phyloP scores from a whole-genome alignment of 2,797 vertebrate genomes.

The Pogoniulus pusillus region DNA sequence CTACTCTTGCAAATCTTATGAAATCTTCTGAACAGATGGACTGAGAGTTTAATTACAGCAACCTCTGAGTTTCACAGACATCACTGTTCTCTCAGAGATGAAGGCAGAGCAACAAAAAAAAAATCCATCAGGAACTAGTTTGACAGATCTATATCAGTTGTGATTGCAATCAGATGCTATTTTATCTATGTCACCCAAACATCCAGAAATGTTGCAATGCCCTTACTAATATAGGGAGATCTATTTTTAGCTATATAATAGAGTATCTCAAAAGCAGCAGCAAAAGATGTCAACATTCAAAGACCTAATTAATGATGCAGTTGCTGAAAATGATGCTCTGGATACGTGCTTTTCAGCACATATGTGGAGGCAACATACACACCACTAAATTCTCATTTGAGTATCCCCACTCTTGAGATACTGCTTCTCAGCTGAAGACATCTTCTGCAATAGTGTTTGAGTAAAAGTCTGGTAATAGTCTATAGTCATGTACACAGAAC shows the following conservation, averaged over 20 bases:
- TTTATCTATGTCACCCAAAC: constrained; percentile 29
- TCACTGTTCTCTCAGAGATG: constrained; percentile 42
- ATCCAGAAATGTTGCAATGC: neutral
- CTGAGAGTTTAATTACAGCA: constrained; percentile 71
- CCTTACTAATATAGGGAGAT: neutral
- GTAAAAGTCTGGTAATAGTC: neutral
- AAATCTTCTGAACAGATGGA: constrained; percentile 70
- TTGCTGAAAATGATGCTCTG: neutral
- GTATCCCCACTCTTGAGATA: neutral
- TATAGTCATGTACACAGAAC: neutral
- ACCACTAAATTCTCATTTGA: neutral
- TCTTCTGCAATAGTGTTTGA: neutral
- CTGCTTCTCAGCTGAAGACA: neutral
- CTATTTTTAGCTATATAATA: neutral
- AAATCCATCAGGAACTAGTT: constrained; percentile 42
- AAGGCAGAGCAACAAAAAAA: constrained; percentile 56
- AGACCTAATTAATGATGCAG: neutral
- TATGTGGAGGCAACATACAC: neutral
- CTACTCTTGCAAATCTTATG: constrained; percentile 65
- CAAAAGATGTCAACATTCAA: neutral
- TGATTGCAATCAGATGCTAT: constrained; percentile 39
- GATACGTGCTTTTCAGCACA: neutral
- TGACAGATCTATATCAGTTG: constrained; percentile 25
- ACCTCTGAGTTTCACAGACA: constrained; percentile 43
- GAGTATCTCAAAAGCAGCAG: neutral